phyloP scores from a whole-genome alignment of 2,113 vertebrate genomes.

The Machaerirhynchus nigripectus region DNA sequence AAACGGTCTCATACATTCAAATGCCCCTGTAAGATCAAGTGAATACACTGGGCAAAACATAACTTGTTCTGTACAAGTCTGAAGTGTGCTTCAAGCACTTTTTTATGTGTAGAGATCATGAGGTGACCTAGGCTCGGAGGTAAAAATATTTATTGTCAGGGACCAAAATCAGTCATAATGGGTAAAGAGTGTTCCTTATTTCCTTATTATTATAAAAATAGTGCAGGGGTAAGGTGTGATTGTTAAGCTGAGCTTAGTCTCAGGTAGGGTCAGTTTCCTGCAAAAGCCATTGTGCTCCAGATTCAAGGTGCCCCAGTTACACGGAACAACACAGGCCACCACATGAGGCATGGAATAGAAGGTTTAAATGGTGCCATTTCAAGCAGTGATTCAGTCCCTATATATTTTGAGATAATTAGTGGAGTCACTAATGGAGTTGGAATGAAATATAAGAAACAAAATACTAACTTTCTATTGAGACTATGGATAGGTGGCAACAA shows the following conservation, averaged over 20 bases:
- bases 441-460: neutral
- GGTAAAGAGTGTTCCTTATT: neutral
- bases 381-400: neutral
- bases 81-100: neutral
- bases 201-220: neutral
- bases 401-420: neutral
- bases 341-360: neutral
- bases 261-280: neutral
- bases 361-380: neutral
- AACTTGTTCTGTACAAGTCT: neutral
- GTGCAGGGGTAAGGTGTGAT: neutral
- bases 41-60: neutral
- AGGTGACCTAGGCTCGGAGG: neutral
- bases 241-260: neutral
- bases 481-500: neutral
- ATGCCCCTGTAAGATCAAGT: neutral
- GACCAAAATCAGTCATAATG: neutral
- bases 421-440: neutral
- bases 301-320: neutral
- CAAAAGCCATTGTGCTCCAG: neutral
- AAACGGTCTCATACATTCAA: constrained; percentile 17
- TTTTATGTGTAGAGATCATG: neutral
- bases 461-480: neutral
- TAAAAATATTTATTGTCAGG: neutral
- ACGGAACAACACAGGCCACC: neutral